Percentiles rank a stretch among this genome's conserved stretches.
Conservation (phyloP, 1,140 invertebrate genomes). For the Andricus grossulariae region DNA sequence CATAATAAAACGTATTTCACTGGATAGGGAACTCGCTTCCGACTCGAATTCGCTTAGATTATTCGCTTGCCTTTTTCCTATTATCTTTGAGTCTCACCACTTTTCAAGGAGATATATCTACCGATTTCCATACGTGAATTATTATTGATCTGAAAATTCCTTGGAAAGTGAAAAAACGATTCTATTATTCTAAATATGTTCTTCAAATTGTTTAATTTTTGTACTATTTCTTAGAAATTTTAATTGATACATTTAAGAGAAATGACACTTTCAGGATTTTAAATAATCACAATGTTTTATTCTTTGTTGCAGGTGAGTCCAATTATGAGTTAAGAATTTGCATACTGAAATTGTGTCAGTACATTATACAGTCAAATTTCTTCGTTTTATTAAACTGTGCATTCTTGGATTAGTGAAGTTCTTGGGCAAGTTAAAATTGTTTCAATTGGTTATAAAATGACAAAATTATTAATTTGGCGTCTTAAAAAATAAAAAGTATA, state of each 20-base stretch:
- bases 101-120: constrained; percentile 13
- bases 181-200: not conserved
- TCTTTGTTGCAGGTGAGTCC: constrained; percentile 16
- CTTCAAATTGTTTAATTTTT: too few species aligned
- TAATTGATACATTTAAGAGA: too few species aligned
- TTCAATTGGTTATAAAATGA: too few species aligned
- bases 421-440: too few species aligned
- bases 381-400: not conserved
- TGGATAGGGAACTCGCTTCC: constrained; percentile 42
- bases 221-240: too few species aligned
- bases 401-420: not conserved
- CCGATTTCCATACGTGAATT: not conserved
- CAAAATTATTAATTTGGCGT: too few species aligned
- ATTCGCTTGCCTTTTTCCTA: constrained; percentile 24
- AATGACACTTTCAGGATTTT: too few species aligned
- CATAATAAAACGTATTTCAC: constrained; percentile 62
- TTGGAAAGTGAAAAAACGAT: not conserved
- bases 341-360: not conserved
- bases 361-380: not conserved
- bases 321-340: not conserved
- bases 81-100: constrained; percentile 7
- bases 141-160: not conserved
- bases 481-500: too few species aligned
- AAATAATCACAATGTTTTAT: not conserved
- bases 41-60: constrained; percentile 16